phyloP scores from a whole-genome alignment of 2,888 invertebrate genomes.

The Orchestes rusci region DNA sequence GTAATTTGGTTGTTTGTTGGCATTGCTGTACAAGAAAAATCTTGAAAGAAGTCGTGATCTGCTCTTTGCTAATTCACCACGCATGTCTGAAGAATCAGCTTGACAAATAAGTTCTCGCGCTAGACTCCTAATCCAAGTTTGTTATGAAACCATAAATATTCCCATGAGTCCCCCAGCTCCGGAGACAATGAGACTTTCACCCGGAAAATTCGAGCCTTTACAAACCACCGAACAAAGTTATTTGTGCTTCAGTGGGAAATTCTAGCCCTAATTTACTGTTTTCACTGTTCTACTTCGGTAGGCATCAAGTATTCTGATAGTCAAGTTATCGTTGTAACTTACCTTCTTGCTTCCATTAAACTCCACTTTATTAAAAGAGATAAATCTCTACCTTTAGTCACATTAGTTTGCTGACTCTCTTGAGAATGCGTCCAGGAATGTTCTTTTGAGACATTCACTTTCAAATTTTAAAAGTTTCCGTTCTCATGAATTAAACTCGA shows the following conservation, averaged over 20 bases:
- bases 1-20: too few species aligned
- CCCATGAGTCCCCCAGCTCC: slow-evolving; percentile 13
- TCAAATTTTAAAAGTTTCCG: too few species aligned
- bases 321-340: slow-evolving; percentile 23
- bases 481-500: too few species aligned
- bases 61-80: background rate
- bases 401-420: slow-evolving; percentile 15
- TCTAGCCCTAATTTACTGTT: slow-evolving; percentile 31
- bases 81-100: slow-evolving; percentile 2
- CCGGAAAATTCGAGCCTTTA: slow-evolving; percentile 28
- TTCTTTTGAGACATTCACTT: too few species aligned
- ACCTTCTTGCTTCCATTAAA: slow-evolving; percentile 23
- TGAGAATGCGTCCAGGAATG: too few species aligned
- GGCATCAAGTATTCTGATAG: slow-evolving; percentile 26
- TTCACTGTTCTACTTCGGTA: slow-evolving; percentile 23
- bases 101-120: slow-evolving; percentile 16
- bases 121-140: slow-evolving; percentile 21
- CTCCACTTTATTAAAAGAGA: slow-evolving; percentile 25
- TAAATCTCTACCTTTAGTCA: slow-evolving; percentile 24
- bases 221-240: slow-evolving; percentile 32
- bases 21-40: too few species aligned
- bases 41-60: too few species aligned
- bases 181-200: slow-evolving; percentile 23
- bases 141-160: slow-evolving; percentile 23
- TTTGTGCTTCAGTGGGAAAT: slow-evolving; percentile 32